phyloP scores from a whole-genome alignment of 2,113 vertebrate genomes.

The Panurus biarmicus region DNA sequence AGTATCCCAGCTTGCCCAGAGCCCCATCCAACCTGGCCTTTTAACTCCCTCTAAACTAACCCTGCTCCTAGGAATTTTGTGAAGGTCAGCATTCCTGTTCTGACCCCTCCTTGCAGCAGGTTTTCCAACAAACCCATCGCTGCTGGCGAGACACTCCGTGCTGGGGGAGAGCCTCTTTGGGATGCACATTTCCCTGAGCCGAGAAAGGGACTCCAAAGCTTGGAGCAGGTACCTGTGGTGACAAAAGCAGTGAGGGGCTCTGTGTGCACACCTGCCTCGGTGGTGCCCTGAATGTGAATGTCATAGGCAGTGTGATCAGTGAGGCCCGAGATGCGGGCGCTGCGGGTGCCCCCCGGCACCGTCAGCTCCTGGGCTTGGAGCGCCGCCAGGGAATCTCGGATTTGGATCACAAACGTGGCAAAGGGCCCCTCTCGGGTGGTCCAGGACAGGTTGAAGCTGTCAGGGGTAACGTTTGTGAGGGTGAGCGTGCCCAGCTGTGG shows the following conservation, averaged over 20 bases:
- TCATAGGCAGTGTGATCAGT: conserved; percentile 60
- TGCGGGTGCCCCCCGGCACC: conserved; percentile 51
- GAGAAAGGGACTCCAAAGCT: not conserved
- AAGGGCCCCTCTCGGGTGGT: conserved; percentile 52
- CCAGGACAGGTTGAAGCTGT: conserved; percentile 72
- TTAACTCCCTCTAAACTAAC: not conserved
- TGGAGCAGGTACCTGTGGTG: conserved; percentile 59
- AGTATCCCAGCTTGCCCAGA: not conserved
- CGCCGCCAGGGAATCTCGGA: conserved; percentile 28
- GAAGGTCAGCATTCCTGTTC: not conserved
- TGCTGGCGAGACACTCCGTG: not conserved
- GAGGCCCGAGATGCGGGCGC: conserved; percentile 55
- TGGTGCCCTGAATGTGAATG: conserved; percentile 58
- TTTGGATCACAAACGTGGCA: conserved; percentile 55
- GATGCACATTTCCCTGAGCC: not conserved
- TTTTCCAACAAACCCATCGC: not conserved
- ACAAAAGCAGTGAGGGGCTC: conserved; percentile 64
- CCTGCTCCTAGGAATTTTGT: not conserved
- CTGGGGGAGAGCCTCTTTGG: not conserved
- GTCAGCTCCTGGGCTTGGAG: conserved; percentile 38
- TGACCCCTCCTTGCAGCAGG: not conserved
- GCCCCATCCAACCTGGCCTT: not conserved
- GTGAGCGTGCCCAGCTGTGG: conserved; percentile 63
- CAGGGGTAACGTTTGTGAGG: conserved; percentile 67
- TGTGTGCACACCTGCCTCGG: conserved; percentile 16